Evolutionary conservation across 2,888 invertebrate species (phyloP), one percentile per base, ranked within the genome.

Genomic region (Toxonevra muliebris): DNA sequence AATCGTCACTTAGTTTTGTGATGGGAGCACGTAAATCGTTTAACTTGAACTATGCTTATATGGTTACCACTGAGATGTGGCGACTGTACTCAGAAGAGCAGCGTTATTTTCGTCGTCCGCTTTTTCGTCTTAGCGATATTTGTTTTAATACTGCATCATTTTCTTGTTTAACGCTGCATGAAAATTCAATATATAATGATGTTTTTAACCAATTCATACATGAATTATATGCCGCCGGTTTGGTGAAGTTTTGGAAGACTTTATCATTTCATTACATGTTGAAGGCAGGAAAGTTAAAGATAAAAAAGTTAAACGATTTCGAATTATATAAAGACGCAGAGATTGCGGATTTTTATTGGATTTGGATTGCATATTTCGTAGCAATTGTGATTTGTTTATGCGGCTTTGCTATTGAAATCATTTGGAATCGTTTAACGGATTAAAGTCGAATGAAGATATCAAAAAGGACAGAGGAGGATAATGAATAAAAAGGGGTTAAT

Each of bases 151-250:
- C 40, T 10, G 10, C 19, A 12, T 41, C 30, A 19, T 43, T 42
- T 19, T 43, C 1, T 15, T n/a, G 10, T 48, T 2, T 48, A 30
- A 40, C 50, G n/a, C 13, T 61, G 2, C 45, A 42, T 2, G 19
- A 19, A 50, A 61, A 61, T 48, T 59, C 59, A 19, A 19, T 59
- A 19, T 59, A 19, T 59, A 42, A 43, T 11, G 59, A 59, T 12
- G 17, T 45, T 59, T 15, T 59, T 7, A 45, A 59, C 19, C 10
- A 43, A 3, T 13, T 15, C 9, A 59, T 59, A 19, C 43, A 43
- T 15, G 43, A 59, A 12, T 42, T 59, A 19, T 7, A 59, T 3
- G 43, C 42, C 13, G 42, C 59, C 4, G 59, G 59, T 12, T 45
- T 59, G 59, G 12, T 59, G 12, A 2, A 41, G 15, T 42, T 43